Evolutionary conservation across 2,797 vertebrate genomes (phyloP).

Genomic region (Rhodeus uyekii): DNA sequence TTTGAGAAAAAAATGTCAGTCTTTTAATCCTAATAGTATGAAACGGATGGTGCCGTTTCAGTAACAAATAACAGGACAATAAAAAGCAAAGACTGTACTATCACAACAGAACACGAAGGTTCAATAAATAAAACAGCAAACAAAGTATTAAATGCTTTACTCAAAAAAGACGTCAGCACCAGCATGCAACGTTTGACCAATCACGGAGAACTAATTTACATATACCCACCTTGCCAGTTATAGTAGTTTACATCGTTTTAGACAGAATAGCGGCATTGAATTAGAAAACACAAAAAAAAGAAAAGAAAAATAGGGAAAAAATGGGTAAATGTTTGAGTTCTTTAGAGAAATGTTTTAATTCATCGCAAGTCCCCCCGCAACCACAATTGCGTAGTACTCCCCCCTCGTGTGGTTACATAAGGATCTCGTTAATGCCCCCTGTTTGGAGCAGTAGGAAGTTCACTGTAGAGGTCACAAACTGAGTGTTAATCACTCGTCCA

Average conservation of each 20-base stretch:
- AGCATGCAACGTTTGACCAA: neutral
- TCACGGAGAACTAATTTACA: neutral
- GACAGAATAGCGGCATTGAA: neutral
- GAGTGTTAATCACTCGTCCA: conserved; percentile 75
- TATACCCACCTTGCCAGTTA: neutral
- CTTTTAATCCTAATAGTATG: too few relatives aligned
- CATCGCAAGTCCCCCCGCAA: neutral
- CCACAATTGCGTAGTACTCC: neutral
- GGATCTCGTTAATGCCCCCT: rapidly evolving
- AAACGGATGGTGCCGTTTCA: neutral
- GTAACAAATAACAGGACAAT: neutral
- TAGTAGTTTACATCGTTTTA: neutral
- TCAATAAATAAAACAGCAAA: neutral
- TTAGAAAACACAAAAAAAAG: neutral
- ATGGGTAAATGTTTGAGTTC: too few relatives aligned
- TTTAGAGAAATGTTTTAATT: neutral
- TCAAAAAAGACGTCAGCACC: neutral
- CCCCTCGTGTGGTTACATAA: rapidly evolving
- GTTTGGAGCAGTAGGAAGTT: conserved; percentile 63
- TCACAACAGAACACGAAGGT: neutral
- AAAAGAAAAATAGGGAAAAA: too few relatives aligned
- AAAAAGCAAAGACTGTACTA: neutral
- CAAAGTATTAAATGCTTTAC: neutral
- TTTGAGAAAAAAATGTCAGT: too few relatives aligned
- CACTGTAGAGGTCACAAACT: conserved; percentile 76